Conservation (phyloP, 92 coral and sea anemone genomes). For the Blastomussa wellsi region DNA sequence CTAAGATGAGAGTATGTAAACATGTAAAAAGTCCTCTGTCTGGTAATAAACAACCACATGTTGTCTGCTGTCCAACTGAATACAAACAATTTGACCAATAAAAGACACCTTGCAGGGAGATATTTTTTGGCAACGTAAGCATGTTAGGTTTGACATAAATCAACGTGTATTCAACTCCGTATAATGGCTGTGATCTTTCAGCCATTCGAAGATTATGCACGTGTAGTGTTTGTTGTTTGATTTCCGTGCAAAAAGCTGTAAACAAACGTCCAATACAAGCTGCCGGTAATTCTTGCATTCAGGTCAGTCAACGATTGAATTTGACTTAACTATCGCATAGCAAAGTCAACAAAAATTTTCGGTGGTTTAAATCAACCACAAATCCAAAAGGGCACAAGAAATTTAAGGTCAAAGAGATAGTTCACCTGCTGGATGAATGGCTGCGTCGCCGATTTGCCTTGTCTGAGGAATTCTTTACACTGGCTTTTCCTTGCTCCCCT, state of each 20-base stretch:
- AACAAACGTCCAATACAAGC: background rate
- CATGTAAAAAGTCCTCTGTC: too few species aligned
- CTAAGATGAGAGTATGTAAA: too few species aligned
- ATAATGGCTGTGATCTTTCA: background rate
- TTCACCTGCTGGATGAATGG: slow-evolving; percentile 89
- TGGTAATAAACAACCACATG: too few species aligned
- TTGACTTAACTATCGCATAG: background rate
- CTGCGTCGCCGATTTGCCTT: slow-evolving; percentile 50
- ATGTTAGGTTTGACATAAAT: background rate
- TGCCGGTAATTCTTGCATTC: background rate
- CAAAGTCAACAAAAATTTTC: background rate
- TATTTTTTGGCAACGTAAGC: background rate
- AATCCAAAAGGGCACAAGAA: background rate
- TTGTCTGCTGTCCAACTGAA: background rate
- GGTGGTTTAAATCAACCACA: background rate
- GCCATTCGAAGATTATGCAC: background rate
- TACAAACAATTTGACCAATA: background rate
- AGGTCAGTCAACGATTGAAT: background rate
- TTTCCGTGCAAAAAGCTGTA: background rate
- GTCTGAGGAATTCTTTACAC: slow-evolving; percentile 44
- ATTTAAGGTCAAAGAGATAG: background rate
- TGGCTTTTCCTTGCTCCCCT: slow-evolving; percentile 46
- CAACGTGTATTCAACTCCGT: background rate
- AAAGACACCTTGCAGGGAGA: background rate
- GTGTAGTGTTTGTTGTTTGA: background rate